A percentile compares a stretch with the other conserved stretches of the same genome.
These are phyloP conservation scores for Macrotis lagotis DNA, from an alignment of 2,113 vertebrate species.

Conservation along the genomic window DNA sequence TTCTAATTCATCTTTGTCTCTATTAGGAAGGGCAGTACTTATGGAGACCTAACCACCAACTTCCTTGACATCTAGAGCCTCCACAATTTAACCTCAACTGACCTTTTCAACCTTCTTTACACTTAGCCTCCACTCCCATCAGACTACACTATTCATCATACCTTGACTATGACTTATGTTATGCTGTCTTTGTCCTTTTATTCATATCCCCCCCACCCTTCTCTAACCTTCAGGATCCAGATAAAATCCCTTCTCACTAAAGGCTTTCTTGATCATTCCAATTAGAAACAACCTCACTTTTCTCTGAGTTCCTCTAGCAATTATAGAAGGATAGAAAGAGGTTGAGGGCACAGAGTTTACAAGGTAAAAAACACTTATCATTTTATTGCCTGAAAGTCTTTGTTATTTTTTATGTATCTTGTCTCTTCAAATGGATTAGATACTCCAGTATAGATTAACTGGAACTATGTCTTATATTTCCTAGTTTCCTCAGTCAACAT, in stretches of 20 bases:
- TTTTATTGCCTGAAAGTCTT: not conserved
- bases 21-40: not conserved
- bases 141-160: not conserved
- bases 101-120: not conserved
- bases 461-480: not conserved
- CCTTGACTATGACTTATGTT: not conserved
- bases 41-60: not conserved
- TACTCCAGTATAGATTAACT: not conserved
- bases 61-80: not conserved
- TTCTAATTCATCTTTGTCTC: not conserved
- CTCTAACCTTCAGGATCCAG: not conserved
- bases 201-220: not conserved
- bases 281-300: not conserved
- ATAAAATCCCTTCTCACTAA: not conserved
- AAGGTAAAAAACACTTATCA: not conserved
- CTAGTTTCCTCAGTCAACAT: not conserved
- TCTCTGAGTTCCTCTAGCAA: not conserved
- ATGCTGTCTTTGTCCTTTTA: not conserved
- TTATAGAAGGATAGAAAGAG: not conserved
- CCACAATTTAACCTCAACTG: not conserved
- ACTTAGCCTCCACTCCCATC: not conserved
- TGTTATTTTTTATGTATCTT: not conserved
- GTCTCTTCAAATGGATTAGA: not conserved
- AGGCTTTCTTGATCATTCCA: not conserved
- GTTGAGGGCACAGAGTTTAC: not conserved